These are phyloP conservation scores for Anodontia alba DNA, from an alignment of 2,888 invertebrate genomes.

Conservation along the genomic window DNA sequence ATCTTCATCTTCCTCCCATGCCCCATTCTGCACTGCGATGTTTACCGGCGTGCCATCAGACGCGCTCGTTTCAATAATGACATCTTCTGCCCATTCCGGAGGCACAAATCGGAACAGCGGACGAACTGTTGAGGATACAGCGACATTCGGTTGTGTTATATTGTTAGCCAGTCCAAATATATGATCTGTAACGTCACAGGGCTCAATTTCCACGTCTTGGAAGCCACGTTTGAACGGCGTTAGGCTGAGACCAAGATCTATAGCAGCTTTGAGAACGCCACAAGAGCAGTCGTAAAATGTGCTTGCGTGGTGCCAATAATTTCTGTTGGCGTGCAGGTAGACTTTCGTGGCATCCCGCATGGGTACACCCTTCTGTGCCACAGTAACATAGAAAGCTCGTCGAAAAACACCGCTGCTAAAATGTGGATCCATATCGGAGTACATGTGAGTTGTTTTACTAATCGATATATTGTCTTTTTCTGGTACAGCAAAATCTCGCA, in stretches of 20 bases:
- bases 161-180: conserved; percentile 55
- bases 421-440: conserved; percentile 61
- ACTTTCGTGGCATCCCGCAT: conserved; percentile 60
- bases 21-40: conserved; percentile 13
- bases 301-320: conserved; percentile 68
- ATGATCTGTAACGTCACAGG: conserved; percentile 60
- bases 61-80: neutral
- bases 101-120: conserved; percentile 63
- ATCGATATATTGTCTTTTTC: conserved; percentile 66
- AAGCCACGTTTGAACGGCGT: conserved; percentile 62
- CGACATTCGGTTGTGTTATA: conserved; percentile 39
- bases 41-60: neutral
- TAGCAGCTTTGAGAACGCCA: conserved; percentile 68
- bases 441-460: conserved; percentile 57
- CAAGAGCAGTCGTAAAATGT: conserved; percentile 67
- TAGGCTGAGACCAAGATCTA: conserved; percentile 63
- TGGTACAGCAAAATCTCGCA: conserved; percentile 68
- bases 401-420: conserved; percentile 70
- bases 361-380: conserved; percentile 49
- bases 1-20: conserved; percentile 19
- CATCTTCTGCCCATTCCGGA: conserved; percentile 44
- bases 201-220: conserved; percentile 63
- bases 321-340: conserved; percentile 67
- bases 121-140: conserved; percentile 42
- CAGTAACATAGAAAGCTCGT: conserved; percentile 64